Conservation (phyloP, 2,888 invertebrate species). For the Phortica magna region DNA sequence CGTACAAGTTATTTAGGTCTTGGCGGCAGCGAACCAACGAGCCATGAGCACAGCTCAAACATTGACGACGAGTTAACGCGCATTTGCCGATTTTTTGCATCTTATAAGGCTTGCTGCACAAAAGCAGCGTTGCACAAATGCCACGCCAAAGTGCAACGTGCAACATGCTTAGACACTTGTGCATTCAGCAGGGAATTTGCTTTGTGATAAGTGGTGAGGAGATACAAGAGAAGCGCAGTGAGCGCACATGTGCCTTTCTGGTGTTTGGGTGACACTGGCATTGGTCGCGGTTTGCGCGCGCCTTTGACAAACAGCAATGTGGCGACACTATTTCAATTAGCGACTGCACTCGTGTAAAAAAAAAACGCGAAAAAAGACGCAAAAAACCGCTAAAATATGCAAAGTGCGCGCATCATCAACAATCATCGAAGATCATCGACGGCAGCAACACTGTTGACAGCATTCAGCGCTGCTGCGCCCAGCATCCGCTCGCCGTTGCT, state of each 20-base stretch:
- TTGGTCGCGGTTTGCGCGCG: neutral
- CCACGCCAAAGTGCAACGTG: too few relatives aligned
- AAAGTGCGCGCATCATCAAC: constrained; percentile 58
- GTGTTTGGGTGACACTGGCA: neutral
- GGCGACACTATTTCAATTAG: constrained; percentile 74
- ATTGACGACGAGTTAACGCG: constrained; percentile 5
- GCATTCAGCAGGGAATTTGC: too few relatives aligned
- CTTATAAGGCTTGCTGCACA: too few relatives aligned
- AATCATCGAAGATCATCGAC: constrained; percentile 34
- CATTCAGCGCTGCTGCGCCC: constrained; percentile 32
- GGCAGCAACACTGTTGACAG: constrained; percentile 51
- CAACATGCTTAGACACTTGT: too few relatives aligned
- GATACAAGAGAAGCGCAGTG: too few relatives aligned
- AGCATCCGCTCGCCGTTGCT: neutral
- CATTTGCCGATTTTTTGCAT: neutral
- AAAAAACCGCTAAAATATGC: constrained; percentile 62
- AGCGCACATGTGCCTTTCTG: neutral
- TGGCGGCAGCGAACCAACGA: neutral
- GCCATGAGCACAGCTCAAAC: constrained; percentile 19
- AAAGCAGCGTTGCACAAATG: too few relatives aligned
- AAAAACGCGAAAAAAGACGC: constrained; percentile 15
- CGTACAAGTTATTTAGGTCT: constrained; percentile 12
- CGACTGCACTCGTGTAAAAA: constrained; percentile 61
- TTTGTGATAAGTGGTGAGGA: too few relatives aligned
- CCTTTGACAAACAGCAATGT: neutral